Evolutionary conservation across 2,888 invertebrate species (phyloP).

Genomic region (Xestia sexstrigata): DNA sequence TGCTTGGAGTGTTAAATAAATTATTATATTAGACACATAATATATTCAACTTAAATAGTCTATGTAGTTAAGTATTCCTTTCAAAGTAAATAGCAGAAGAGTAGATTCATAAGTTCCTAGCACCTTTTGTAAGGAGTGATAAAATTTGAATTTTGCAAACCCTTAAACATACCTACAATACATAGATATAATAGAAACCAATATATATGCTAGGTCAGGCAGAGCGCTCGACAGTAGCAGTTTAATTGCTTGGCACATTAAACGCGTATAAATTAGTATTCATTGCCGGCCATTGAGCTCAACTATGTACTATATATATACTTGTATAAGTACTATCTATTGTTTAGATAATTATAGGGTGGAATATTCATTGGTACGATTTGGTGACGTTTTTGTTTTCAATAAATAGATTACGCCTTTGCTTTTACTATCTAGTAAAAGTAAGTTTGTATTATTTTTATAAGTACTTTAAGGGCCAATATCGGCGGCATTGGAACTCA

Average conservation of each 20-base stretch:
- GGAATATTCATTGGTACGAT: conserved; percentile 40
- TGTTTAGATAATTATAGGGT: conserved; percentile 37
- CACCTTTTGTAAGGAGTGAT: neutral
- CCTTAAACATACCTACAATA: neutral
- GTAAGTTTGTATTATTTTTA: neutral
- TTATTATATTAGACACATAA: neutral
- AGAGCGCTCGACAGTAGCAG: conserved; percentile 69
- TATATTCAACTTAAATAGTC: neutral
- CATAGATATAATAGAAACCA: neutral
- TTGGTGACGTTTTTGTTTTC: conserved; percentile 10
- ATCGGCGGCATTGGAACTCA: neutral
- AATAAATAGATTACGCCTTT: neutral
- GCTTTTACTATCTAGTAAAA: too few relatives aligned
- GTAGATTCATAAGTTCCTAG: neutral
- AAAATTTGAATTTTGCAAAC: neutral
- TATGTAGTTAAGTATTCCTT: neutral
- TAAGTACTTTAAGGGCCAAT: neutral
- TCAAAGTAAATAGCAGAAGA: neutral
- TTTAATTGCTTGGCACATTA: conserved; percentile 90
- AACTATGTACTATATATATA: conserved; percentile 40
- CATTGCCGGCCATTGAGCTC: conserved; percentile 83
- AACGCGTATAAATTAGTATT: conserved; percentile 88
- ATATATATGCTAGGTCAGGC: conserved; percentile 56
- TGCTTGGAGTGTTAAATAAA: too few relatives aligned
- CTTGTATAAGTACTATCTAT: conserved; percentile 26